A percentile compares a stretch with the other conserved stretches of the same genome.
Evolutionary conservation across 2,113 vertebrate species (phyloP).

Genomic region (Oenanthe melanoleuca): DNA sequence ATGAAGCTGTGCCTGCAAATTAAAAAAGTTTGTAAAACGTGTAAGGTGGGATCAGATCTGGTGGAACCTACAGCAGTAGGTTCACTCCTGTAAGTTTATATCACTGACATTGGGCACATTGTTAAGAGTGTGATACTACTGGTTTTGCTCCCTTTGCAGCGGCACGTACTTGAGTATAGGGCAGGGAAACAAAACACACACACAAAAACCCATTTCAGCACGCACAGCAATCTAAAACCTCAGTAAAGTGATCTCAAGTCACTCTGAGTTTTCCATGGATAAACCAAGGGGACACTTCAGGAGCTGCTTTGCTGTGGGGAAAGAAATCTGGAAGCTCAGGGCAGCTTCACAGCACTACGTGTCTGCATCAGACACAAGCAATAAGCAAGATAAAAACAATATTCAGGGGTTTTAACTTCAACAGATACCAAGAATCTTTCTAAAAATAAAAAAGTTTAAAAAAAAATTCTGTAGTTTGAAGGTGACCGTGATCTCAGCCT

Average conservation of each 20-base stretch:
- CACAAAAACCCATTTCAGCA: neutral
- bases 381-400: neutral
- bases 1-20: constrained; percentile 34
- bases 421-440: neutral
- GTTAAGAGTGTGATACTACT: neutral
- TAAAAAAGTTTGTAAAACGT: constrained; percentile 41
- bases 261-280: neutral
- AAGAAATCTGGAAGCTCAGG: neutral
- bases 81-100: neutral
- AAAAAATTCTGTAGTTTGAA: neutral
- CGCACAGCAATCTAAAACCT: neutral
- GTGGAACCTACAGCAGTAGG: constrained; percentile 17
- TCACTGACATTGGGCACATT: neutral
- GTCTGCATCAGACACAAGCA: neutral
- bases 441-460: neutral
- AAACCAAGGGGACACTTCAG: neutral
- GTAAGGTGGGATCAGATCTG: neutral
- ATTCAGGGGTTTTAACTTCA: neutral
- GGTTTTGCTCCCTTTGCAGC: neutral
- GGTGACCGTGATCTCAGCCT: constrained; percentile 46
- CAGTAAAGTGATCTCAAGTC: neutral
- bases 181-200: neutral
- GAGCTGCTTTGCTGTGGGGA: neutral
- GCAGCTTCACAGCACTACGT: neutral
- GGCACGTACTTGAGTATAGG: neutral